Percentiles rank a stretch among this genome's conserved stretches.
Evolutionary conservation across 37 sponge, comb jelly and placozoan species (phyloP).

Genomic region (Oscarella lobularis): DNA sequence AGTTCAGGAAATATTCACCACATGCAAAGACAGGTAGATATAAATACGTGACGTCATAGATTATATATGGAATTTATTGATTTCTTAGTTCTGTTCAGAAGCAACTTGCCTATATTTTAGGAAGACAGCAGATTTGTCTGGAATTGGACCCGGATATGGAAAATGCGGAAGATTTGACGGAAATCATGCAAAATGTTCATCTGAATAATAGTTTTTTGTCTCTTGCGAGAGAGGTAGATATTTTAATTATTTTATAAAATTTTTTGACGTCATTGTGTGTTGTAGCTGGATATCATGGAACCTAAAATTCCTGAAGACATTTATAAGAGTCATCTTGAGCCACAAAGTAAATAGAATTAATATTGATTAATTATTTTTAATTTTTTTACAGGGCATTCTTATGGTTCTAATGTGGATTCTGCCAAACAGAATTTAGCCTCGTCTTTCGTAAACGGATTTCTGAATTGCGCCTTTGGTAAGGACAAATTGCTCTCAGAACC

Average conservation of each 20-base stretch:
- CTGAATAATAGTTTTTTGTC: constrained; percentile 86
- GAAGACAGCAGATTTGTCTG: constrained; percentile 87
- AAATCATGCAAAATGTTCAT: constrained; percentile 87
- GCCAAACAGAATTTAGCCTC: constrained; percentile 81
- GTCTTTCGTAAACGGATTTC: constrained; percentile 96
- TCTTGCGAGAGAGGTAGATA: constrained; percentile 84
- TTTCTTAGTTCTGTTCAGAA: constrained; percentile 56
- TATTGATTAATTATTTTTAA: background rate
- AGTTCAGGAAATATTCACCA: constrained; percentile 11
- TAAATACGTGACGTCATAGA: background rate
- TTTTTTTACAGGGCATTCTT: constrained; percentile 3
- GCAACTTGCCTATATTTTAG: constrained; percentile 96
- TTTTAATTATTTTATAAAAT: background rate
- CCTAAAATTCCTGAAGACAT: constrained; percentile 98
- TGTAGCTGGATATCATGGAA: constrained; percentile 94
- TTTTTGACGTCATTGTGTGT: background rate
- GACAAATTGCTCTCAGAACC: constrained; percentile 83
- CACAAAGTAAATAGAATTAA: constrained; percentile 27
- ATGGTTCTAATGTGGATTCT: constrained; percentile 66
- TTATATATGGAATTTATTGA: background rate
- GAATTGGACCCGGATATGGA: constrained; percentile 56
- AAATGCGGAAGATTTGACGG: constrained; percentile 63
- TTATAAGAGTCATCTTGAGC: constrained; percentile 90
- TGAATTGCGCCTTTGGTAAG: constrained; percentile 83
- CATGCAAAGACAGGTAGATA: constrained; percentile 10